These are phyloP conservation scores for Gephyroberyx darwinii DNA, from an alignment of 2,797 vertebrate species.

Conservation along the genomic window DNA sequence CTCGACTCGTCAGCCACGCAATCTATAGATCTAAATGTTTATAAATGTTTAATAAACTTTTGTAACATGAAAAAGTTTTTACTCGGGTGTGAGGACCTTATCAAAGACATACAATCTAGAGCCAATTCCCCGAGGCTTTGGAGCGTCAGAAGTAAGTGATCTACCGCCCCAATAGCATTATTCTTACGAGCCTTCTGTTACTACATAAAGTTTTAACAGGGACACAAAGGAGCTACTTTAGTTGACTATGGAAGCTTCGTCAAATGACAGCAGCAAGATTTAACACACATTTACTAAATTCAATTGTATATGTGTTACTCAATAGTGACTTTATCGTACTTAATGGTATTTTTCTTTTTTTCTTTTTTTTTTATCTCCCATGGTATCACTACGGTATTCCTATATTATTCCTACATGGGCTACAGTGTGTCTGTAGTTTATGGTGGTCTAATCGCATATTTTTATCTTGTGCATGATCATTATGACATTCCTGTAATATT, in stretches of 20 bases:
- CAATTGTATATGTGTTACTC: too few relatives aligned
- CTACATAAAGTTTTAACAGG: conserved; percentile 81
- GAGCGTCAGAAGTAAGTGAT: conserved; percentile 84
- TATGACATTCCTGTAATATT: neutral
- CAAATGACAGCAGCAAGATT: conserved; percentile 22
- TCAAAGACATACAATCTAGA: conserved; percentile 89
- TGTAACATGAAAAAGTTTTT: conserved; percentile 60
- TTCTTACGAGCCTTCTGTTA: conserved; percentile 78
- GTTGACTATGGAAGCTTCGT: conserved; percentile 42
- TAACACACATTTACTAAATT: too few relatives aligned
- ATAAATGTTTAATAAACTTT: conserved; percentile 30
- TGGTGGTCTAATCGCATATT: neutral
- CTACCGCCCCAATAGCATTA: conserved; percentile 82
- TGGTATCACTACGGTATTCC: too few relatives aligned
- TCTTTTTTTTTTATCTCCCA: too few relatives aligned
- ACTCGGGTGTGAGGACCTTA: conserved; percentile 92
- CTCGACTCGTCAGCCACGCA: fast-evolving
- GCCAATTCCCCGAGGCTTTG: conserved; percentile 85
- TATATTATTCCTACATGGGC: neutral
- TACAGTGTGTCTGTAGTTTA: too few relatives aligned
- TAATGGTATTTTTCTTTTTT: too few relatives aligned
- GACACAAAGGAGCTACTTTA: conserved; percentile 43
- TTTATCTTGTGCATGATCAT: neutral
- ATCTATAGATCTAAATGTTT: fast-evolving
- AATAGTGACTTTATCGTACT: too few relatives aligned